Conservation (phyloP, 2,113 vertebrate species). For the Myotis brandtii region DNA sequence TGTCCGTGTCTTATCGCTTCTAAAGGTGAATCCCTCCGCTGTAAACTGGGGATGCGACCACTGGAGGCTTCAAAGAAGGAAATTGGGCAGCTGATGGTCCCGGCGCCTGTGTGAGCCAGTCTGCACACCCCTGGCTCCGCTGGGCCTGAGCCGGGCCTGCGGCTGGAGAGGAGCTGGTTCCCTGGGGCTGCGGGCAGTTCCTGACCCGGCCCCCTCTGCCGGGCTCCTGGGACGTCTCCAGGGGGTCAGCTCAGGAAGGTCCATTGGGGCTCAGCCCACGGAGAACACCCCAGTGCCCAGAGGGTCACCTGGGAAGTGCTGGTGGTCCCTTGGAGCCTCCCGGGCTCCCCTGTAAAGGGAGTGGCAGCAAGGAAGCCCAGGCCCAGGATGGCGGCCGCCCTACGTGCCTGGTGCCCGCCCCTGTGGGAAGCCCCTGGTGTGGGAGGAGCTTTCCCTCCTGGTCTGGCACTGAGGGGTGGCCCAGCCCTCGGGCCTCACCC, state of each 20-base stretch:
- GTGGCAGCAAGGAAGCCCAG: background rate
- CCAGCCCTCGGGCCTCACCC: background rate
- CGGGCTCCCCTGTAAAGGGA: constrained; percentile 44
- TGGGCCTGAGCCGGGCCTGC: background rate
- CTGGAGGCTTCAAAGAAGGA: background rate
- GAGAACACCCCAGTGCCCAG: background rate
- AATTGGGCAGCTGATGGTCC: background rate
- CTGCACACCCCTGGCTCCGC: background rate
- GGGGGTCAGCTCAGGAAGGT: background rate
- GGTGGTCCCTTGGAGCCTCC: background rate
- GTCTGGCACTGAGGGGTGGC: background rate
- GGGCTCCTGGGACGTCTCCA: background rate
- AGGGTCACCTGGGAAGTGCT: background rate
- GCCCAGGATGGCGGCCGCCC: background rate
- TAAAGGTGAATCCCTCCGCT: background rate
- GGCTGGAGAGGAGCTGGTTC: background rate
- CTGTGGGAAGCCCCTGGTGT: background rate
- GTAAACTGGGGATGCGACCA: too few species aligned
- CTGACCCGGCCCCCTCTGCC: background rate
- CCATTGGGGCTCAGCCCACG: too few species aligned
- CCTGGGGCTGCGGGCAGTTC: background rate
- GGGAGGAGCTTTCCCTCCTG: too few species aligned
- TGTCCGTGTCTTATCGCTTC: background rate
- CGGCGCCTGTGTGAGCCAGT: background rate
- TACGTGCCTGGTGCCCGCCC: background rate